Evolutionary conservation across 2,113 vertebrate species (phyloP), one percentile per base, ranked within the genome.

Genomic region (Ranitomeya variabilis): DNA sequence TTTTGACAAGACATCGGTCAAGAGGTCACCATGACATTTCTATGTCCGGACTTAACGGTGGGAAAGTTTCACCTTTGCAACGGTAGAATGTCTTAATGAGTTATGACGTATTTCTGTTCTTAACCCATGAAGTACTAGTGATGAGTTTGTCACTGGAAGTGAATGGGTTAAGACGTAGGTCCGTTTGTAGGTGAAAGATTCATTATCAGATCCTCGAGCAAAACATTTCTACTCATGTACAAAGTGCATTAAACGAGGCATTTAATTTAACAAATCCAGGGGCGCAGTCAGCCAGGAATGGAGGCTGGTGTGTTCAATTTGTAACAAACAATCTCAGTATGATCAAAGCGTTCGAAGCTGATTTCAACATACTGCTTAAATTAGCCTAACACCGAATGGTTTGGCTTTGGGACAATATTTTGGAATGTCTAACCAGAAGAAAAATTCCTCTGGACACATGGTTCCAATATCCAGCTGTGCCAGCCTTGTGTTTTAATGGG

Each of bases 231-330:
- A 97, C 99, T 99, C 96, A 97, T 98, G 97, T 98, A 96, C 96
- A 97, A 97, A 96, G 97, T 95, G 95, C 94, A 95, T 97, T 97
- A 97, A 99, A 99, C 96, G 96, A 97, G 97, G 97, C 98, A 96
- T 99, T 99, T 98, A 99, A 99, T 99, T 99, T 97, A 97, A 99
- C 98, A 99, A 99, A 99, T 99, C 98, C 97, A 97, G 93, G 95
- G 96, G 97, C 97, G 97, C 98, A 97, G 98, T 99, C 97, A 97
- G 95, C 96, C 96, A 97, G 97, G 97, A 98, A 97, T 94, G 92
- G 95, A 96, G 96, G 95, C 95, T 96, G 97, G 96, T 98, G 98
- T 97, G 96, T 99, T 99, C 98, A 99, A 99, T 99, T 99, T 99
- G 98, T 99, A 99, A 97, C 96, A 97, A 99, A 97, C 96, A 96